phyloP scores from a whole-genome alignment of 2,888 invertebrate species.

The Trissoscelio sp. region DNA sequence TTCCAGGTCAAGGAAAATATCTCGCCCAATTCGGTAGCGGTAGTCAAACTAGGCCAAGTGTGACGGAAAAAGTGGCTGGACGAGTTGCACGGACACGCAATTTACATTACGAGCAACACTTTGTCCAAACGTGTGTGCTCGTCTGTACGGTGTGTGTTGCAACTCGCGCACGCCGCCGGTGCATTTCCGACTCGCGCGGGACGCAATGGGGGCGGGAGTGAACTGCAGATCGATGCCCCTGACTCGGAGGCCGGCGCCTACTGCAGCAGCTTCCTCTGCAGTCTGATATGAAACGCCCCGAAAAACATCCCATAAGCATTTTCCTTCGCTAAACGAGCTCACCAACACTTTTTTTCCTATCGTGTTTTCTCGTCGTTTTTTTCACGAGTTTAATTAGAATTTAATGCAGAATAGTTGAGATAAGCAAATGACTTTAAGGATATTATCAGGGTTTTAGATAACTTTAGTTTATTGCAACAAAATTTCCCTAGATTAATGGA shows the following conservation, averaged over 20 bases:
- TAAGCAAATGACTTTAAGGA: no score
- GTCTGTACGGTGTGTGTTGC: conserved; percentile 2
- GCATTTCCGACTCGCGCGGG: conserved; percentile 42
- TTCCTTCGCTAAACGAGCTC: no score
- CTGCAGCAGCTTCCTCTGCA: conserved; percentile 80
- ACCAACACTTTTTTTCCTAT: no score
- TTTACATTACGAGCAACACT: conserved; percentile 19
- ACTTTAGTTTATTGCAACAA: no score
- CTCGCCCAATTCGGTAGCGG: conserved; percentile 13
- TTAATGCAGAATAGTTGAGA: no score
- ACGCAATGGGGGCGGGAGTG: conserved; percentile 11
- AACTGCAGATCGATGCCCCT: conserved; percentile 80
- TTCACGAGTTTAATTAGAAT: no score
- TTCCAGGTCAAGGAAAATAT: conserved; percentile 50
- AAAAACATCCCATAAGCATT: conserved; percentile 20
- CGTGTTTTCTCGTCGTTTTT: no score
- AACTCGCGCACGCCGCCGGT: neutral
- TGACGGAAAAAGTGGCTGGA: conserved; percentile 30
- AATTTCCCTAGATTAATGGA: no score
- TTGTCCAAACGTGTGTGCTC: neutral
- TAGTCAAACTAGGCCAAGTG: conserved; percentile 37
- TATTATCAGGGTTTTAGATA: no score
- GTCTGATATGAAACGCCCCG: conserved; percentile 72
- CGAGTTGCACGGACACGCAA: conserved; percentile 18
- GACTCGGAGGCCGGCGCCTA: conserved; percentile 82